A percentile compares a stretch with the other conserved stretches of the same genome.
These are phyloP conservation scores for Macquaria ambigua DNA, from an alignment of 2,113 vertebrate species.

Conservation along the genomic window DNA sequence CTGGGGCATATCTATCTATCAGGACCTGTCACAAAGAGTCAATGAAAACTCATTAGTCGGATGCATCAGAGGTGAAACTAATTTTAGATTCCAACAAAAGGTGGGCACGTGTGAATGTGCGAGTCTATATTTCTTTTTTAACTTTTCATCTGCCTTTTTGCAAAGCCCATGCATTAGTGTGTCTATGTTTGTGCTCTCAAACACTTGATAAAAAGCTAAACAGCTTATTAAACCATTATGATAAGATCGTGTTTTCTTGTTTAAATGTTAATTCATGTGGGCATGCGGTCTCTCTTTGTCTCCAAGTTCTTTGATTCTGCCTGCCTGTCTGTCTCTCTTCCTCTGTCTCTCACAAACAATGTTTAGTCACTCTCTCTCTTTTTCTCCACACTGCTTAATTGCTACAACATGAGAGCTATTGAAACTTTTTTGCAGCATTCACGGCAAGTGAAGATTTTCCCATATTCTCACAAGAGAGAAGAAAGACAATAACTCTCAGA, in stretches of 20 bases:
- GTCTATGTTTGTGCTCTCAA: slow-evolving; percentile 49
- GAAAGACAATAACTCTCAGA: slow-evolving; percentile 51
- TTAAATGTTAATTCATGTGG: slow-evolving; percentile 72
- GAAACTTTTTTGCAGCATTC: slow-evolving; percentile 37
- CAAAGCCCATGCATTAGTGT: neutral
- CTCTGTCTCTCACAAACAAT: slow-evolving; percentile 45
- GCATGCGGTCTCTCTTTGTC: slow-evolving; percentile 56
- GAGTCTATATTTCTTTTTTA: slow-evolving; percentile 20
- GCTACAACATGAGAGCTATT: slow-evolving; percentile 31
- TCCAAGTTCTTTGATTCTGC: slow-evolving; percentile 52
- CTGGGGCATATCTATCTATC: slow-evolving; percentile 69
- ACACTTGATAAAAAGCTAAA: slow-evolving; percentile 64
- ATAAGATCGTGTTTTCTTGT: slow-evolving; percentile 63
- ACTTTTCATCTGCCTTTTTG: slow-evolving; percentile 21
- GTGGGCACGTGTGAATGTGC: slow-evolving; percentile 16
- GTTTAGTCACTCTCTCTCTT: slow-evolving; percentile 23
- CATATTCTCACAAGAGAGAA: slow-evolving; percentile 43
- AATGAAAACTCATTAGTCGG: slow-evolving; percentile 70
- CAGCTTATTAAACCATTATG: slow-evolving; percentile 59
- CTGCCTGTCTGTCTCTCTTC: slow-evolving; percentile 39
- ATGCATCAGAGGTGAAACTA: slow-evolving; percentile 68
- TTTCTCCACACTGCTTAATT: slow-evolving; percentile 39
- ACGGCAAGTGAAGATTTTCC: slow-evolving; percentile 31
- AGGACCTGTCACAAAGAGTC: slow-evolving; percentile 62
- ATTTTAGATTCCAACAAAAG: slow-evolving; percentile 67